Evolutionary conservation across 2,113 vertebrate species (phyloP).

Genomic region (Puntigrus tetrazona): DNA sequence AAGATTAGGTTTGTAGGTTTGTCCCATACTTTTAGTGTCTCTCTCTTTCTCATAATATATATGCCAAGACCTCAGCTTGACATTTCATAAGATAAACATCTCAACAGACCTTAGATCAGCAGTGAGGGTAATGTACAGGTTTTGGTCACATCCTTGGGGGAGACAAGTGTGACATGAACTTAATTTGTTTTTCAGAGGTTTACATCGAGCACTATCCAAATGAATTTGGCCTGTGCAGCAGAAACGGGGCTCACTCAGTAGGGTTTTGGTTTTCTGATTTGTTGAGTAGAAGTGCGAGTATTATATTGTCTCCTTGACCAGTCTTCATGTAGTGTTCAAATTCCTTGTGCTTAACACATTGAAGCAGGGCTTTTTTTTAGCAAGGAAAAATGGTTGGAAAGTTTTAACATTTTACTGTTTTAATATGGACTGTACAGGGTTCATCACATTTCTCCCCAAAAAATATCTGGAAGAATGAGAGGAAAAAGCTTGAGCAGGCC

Average conservation of each 20-base stretch:
- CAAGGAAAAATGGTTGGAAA: constrained; percentile 12
- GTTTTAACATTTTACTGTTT: neutral
- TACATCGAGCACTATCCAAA: neutral
- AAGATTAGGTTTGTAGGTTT: neutral
- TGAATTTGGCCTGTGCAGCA: constrained; percentile 40
- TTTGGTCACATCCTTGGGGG: neutral
- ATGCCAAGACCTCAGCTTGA: neutral
- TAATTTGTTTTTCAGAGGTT: neutral
- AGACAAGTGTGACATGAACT: neutral
- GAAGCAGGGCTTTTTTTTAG: neutral
- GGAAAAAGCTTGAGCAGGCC: constrained; percentile 9
- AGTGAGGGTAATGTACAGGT: neutral
- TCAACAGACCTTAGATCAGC: neutral
- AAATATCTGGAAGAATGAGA: neutral
- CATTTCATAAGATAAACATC: neutral
- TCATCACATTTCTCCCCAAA: neutral
- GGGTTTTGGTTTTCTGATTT: constrained; percentile 46
- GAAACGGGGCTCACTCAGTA: constrained; percentile 14
- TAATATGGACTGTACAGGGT: neutral
- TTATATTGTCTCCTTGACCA: neutral
- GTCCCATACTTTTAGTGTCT: neutral
- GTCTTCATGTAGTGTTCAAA: neutral
- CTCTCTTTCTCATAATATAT: neutral
- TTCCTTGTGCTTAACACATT: constrained; percentile 4
- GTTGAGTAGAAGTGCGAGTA: constrained; percentile 49